Evolutionary conservation across 1,140 invertebrate species (phyloP).

Genomic region (Drosophila tristis): DNA sequence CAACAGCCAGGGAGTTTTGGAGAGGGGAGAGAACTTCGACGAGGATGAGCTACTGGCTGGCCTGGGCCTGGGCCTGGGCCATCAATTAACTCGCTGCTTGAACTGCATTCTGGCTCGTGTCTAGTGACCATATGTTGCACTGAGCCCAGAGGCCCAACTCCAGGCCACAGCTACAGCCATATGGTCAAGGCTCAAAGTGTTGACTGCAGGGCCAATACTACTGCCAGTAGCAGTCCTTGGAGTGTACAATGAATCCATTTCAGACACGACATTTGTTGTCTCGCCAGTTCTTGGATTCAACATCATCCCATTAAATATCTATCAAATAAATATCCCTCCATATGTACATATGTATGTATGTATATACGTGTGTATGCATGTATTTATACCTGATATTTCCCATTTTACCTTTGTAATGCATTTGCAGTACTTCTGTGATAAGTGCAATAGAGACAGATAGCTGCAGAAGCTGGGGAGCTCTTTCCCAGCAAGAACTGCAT

Average conservation of each 20-base stretch:
- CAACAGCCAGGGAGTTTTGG: slow-evolving; percentile 14
- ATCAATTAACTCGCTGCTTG: slow-evolving; percentile 69
- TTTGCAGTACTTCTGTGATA: too few relatives aligned
- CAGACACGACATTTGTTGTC: slow-evolving; percentile 43
- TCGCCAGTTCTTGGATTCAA: slow-evolving; percentile 34
- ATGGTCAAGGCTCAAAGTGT: slow-evolving; percentile 45
- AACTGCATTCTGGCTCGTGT: slow-evolving; percentile 61
- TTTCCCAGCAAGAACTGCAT: slow-evolving; percentile 8
- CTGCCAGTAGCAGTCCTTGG: slow-evolving; percentile 13
- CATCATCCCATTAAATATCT: slow-evolving; percentile 10
- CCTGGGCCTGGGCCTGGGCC: slow-evolving; percentile 47
- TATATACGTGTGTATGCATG: neutral
- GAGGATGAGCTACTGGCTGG: slow-evolving; percentile 63
- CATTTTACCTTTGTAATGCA: too few relatives aligned
- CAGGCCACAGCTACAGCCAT: slow-evolving; percentile 47
- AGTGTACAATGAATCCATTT: slow-evolving; percentile 15
- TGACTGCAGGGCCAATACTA: neutral
- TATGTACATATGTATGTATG: neutral
- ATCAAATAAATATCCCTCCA: slow-evolving; percentile 13
- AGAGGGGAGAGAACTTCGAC: slow-evolving; percentile 1
- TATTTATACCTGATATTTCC: too few relatives aligned
- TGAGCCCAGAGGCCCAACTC: slow-evolving; percentile 21
- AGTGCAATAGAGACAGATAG: too few relatives aligned
- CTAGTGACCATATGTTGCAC: slow-evolving; percentile 75
- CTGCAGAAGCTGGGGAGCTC: too few relatives aligned